A percentile compares a stretch with the other conserved stretches of the same genome.
Evolutionary conservation across 2,797 vertebrate genomes (phyloP).

Genomic region (Crenichthys baileyi): DNA sequence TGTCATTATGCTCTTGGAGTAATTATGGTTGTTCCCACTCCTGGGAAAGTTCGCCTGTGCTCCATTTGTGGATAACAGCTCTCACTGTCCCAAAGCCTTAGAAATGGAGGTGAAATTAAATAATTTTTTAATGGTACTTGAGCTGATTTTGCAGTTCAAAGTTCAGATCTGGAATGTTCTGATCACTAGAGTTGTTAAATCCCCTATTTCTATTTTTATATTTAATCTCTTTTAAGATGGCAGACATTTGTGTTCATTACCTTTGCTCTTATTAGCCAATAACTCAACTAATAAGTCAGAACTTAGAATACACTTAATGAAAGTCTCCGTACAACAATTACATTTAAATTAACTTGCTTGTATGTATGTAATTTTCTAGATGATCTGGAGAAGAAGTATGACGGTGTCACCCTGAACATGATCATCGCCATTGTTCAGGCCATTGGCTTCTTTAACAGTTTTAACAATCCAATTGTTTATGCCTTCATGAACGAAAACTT

Average conservation of each 20-base stretch:
- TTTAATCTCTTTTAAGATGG: too few relatives aligned
- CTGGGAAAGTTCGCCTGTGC: too few relatives aligned
- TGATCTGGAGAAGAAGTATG: conserved; percentile 82
- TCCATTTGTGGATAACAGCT: too few relatives aligned
- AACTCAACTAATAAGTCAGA: neutral
- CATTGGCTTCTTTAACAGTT: conserved; percentile 88
- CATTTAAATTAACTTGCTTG: neutral
- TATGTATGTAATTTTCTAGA: conserved; percentile 61
- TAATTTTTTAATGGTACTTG: too few relatives aligned
- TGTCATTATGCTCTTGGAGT: neutral
- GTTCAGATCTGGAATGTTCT: too few relatives aligned
- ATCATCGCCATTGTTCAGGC: conserved; percentile 86
- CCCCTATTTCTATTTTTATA: too few relatives aligned
- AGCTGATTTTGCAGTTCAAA: too few relatives aligned
- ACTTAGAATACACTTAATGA: neutral
- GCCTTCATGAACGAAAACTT: conserved; percentile 90
- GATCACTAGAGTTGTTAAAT: too few relatives aligned
- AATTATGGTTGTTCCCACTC: neutral
- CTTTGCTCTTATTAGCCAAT: neutral
- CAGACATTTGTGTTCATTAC: too few relatives aligned
- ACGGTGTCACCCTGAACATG: conserved; percentile 83
- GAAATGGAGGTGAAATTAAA: too few relatives aligned
- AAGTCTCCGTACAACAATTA: neutral
- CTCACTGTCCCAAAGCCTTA: too few relatives aligned
- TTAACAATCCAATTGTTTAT: conserved; percentile 88